Conservation (phyloP, 2,113 vertebrate genomes). For the Nothobranchius furzeri region DNA sequence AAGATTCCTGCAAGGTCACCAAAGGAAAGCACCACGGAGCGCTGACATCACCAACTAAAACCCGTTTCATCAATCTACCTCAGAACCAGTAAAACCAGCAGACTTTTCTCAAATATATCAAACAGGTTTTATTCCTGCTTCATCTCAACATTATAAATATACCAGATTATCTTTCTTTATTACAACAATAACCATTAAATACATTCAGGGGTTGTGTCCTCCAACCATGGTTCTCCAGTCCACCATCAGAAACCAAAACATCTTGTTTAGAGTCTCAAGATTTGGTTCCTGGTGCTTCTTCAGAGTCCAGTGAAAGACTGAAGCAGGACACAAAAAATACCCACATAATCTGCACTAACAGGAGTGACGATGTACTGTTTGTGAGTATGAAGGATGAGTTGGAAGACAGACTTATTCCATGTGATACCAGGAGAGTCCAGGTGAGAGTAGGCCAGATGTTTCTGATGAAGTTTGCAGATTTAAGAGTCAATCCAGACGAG, state of each 20-base stretch:
- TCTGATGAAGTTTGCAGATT: neutral
- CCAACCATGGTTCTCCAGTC: neutral
- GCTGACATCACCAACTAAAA: neutral
- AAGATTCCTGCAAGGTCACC: slow-evolving; percentile 1
- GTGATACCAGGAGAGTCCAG: neutral
- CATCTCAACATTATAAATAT: slow-evolving; percentile 51
- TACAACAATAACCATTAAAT: neutral
- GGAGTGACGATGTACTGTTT: neutral
- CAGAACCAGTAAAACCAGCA: neutral
- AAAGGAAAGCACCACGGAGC: neutral
- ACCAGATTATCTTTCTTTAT: slow-evolving; percentile 14
- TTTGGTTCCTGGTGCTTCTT: too few species aligned
- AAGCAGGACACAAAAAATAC: neutral
- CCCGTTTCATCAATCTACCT: neutral
- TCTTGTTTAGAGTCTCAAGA: too few species aligned
- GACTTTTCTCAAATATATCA: slow-evolving; percentile 1
- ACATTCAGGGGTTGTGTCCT: neutral
- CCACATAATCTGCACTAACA: neutral
- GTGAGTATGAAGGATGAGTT: neutral
- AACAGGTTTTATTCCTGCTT: slow-evolving; percentile 32
- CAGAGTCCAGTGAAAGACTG: neutral
- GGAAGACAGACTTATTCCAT: neutral
- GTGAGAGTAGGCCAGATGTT: neutral
- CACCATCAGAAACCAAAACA: neutral
- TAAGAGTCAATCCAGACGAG: too few species aligned